Percentiles rank a stretch among this genome's conserved stretches.
phyloP scores from a whole-genome alignment of 2,888 invertebrate genomes.

The Gisinianus flammeolus region DNA sequence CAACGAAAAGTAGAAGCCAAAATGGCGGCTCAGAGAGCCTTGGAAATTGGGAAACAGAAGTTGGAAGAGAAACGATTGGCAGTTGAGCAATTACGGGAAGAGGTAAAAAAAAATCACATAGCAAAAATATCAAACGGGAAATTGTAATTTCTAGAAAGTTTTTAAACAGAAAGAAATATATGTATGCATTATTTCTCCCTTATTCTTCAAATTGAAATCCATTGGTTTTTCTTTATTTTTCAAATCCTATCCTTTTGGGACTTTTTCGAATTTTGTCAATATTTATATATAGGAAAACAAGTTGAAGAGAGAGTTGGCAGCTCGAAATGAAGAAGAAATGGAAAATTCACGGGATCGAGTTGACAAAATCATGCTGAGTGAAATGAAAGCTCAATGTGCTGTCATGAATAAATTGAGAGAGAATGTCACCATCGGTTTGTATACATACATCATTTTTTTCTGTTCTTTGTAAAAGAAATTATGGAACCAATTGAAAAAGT shows the following conservation, averaged over 20 bases:
- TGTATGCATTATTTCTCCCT: no score
- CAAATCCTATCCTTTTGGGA: no score
- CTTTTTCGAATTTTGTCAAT: no score
- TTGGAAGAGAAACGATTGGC: slow-evolving; percentile 17
- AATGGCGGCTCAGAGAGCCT: background rate
- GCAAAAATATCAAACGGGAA: background rate
- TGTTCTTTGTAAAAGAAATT: no score
- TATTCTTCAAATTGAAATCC: no score
- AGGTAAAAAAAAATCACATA: background rate
- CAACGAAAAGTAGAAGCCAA: slow-evolving; percentile 15
- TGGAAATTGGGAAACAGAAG: slow-evolving; percentile 5
- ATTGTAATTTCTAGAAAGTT: no score
- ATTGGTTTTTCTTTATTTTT: no score
- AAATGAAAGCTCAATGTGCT: slow-evolving; percentile 14
- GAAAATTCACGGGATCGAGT: slow-evolving; percentile 9
- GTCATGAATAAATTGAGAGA: slow-evolving; percentile 13
- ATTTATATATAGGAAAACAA: slow-evolving; percentile 12
- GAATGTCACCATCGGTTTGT: slow-evolving; percentile 15
- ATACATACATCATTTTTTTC: no score
- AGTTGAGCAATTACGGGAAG: slow-evolving; percentile 19
- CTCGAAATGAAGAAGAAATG: slow-evolving; percentile 8
- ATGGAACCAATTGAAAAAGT: no score
- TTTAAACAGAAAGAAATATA: no score
- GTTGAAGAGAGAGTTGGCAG: slow-evolving; percentile 1
- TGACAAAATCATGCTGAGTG: slow-evolving; percentile 19